Conservation (phyloP, 2,113 vertebrate species). For the Nerophis ophidion region DNA sequence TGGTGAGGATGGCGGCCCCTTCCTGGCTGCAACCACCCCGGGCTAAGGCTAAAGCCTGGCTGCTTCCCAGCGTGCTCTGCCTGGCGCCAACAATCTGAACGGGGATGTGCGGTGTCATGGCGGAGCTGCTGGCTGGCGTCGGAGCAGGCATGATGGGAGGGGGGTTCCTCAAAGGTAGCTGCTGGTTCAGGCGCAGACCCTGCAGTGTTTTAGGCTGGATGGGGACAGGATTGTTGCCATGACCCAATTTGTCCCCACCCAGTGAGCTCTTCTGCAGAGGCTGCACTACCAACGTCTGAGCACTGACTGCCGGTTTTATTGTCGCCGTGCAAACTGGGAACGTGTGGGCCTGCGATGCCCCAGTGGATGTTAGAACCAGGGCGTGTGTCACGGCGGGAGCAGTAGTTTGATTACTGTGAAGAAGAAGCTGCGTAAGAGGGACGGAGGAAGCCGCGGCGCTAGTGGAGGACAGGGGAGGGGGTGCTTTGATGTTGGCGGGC, state of each 20-base stretch:
- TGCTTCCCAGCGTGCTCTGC: slow-evolving; percentile 80
- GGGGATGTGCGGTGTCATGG: slow-evolving; percentile 81
- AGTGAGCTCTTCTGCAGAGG: slow-evolving; percentile 79
- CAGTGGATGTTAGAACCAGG: slow-evolving; percentile 64
- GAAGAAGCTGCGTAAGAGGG: slow-evolving; percentile 83
- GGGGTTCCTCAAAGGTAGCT: slow-evolving; percentile 67
- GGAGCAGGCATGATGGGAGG: slow-evolving; percentile 69
- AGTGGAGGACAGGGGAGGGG: slow-evolving; percentile 55
- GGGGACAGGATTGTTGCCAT: slow-evolving; percentile 73
- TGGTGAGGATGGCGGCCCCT: slow-evolving; percentile 37
- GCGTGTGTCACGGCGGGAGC: slow-evolving; percentile 61
- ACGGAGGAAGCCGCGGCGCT: slow-evolving; percentile 76
- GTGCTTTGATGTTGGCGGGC: slow-evolving; percentile 66
- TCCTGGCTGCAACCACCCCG: slow-evolving; percentile 61
- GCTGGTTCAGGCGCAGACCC: slow-evolving; percentile 64
- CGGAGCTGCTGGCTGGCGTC: slow-evolving; percentile 56
- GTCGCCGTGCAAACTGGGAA: slow-evolving; percentile 81
- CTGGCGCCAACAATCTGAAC: slow-evolving; percentile 90
- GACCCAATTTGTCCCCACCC: slow-evolving; percentile 43
- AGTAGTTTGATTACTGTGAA: slow-evolving; percentile 75
- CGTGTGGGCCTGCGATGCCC: slow-evolving; percentile 50
- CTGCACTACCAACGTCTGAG: slow-evolving; percentile 93
- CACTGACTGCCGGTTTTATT: slow-evolving; percentile 69
- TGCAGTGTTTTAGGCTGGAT: slow-evolving; percentile 86
- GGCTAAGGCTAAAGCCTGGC: slow-evolving; percentile 82